Conservation (phyloP, 2,888 invertebrate genomes). For the Drosophila subsilvestris region DNA sequence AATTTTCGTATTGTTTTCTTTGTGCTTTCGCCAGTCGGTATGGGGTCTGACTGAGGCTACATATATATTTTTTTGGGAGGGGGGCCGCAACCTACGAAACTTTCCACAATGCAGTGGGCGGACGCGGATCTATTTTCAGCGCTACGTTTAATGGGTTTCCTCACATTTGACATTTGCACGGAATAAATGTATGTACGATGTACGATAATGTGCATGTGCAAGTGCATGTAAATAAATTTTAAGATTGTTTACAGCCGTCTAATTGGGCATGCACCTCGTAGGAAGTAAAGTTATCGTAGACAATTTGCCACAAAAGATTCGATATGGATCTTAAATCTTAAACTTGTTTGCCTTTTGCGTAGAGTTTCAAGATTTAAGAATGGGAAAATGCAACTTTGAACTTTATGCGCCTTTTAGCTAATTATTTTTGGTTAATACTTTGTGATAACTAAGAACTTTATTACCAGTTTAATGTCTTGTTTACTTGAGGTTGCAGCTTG, state of each 20-base stretch:
- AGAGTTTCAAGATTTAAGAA: too few species aligned
- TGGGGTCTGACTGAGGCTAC: constrained; percentile 18
- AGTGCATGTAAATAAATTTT: constrained; percentile 23
- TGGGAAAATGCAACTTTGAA: not conserved
- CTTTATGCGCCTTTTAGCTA: not conserved
- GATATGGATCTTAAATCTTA: not conserved
- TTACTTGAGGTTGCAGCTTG: not conserved
- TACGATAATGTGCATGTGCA: constrained; percentile 24
- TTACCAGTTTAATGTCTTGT: not conserved
- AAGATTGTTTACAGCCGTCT: constrained; percentile 26
- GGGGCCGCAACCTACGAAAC: constrained; percentile 61
- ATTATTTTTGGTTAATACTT: too few species aligned
- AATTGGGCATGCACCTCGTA: constrained; percentile 28
- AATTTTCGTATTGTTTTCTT: not conserved
- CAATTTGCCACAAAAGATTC: constrained; percentile 1
- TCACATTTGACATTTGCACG: constrained; percentile 64
- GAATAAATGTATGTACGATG: constrained; percentile 33
- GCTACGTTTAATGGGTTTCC: constrained; percentile 53
- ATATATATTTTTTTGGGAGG: constrained; percentile 45
- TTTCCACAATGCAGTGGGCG: constrained; percentile 64
- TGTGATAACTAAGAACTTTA: not conserved
- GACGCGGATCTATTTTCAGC: constrained; percentile 56
- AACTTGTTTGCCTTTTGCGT: too few species aligned
- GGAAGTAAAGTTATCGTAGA: constrained; percentile 3
- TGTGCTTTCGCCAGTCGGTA: not conserved